Evolutionary conservation across 2,888 invertebrate species (phyloP), one percentile per base, ranked within the genome.

Genomic region (Melinopterus prodromus): DNA sequence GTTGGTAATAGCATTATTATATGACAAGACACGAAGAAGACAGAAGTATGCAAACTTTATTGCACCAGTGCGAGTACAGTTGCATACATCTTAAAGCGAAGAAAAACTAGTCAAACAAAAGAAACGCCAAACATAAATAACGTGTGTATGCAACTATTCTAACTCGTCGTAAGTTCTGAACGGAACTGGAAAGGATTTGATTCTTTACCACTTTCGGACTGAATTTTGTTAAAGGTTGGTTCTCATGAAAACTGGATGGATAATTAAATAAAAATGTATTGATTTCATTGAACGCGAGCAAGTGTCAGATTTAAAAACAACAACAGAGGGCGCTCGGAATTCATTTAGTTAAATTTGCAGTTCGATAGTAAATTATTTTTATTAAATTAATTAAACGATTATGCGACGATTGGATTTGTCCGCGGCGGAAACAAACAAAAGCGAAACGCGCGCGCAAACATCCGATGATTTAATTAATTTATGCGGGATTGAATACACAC

Each of bases 381-480:
- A 53, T 53, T 53, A 53, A 53, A 53, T 53, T 53, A 53, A 53
- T 53, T 53, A 53, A 53, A 53, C 53, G 53, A 53, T 53, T 53
- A 53, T 53, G 53, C 9, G 74, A 74, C 74, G 74, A 36, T 74
- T 74, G 37, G 37, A 74, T 74, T 74, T 37, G 74, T 15, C 74
- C n/a, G 74, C 74, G 37, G 15, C 74, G 74, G 37, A 74, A 74
- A 74, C 37, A 74, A 74, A 36, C 35, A 35, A 74, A 74, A 36
- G 37, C 74, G 37, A 26, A 36, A 36, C 37, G 36, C n/a, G 74
- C 35, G 53, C 37, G 74, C 74, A 74, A 74, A 74, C 74, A 74
- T n/a, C 35, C 53, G 37, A 74, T 37, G 74, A 74, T 74, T 74
- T 74, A 74, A 74, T 74, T 74, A 74, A 74, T 74, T 74, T 74